phyloP scores from a whole-genome alignment of 1,140 invertebrate genomes.

The Drosophila aff. region DNA sequence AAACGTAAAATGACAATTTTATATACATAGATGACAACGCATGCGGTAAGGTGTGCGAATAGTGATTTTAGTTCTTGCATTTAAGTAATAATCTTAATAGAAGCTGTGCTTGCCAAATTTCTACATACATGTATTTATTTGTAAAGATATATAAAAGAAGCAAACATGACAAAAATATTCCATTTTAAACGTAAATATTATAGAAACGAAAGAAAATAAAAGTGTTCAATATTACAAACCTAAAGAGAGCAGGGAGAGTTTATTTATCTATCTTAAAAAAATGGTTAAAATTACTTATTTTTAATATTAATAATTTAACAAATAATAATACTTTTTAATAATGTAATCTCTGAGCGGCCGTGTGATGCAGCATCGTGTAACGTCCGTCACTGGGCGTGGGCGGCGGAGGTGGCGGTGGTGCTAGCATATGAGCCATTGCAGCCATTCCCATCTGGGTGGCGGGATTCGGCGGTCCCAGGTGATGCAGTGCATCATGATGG shows the following conservation, averaged over 20 bases:
- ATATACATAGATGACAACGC: conserved; percentile 11
- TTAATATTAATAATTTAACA: neutral
- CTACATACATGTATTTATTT: conserved; percentile 67
- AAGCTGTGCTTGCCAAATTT: conserved; percentile 84
- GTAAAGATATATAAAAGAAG: conserved; percentile 56
- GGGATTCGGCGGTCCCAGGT: conserved; percentile 68
- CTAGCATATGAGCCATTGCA: conserved; percentile 77
- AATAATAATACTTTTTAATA: conserved; percentile 49
- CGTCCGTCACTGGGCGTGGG: conserved; percentile 70
- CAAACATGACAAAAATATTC: conserved; percentile 74
- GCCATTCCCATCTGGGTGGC: conserved; percentile 78
- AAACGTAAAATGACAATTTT: conserved; percentile 48
- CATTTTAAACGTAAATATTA: conserved; percentile 51
- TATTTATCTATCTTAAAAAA: neutral
- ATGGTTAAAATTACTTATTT: neutral
- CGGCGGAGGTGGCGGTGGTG: conserved; percentile 72
- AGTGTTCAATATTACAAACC: conserved; percentile 65
- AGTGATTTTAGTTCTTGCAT: conserved; percentile 71
- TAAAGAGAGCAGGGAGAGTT: neutral
- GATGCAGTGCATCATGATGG: conserved; percentile 66
- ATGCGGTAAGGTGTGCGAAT: conserved; percentile 26
- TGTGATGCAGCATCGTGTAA: conserved; percentile 73
- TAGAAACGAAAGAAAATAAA: conserved; percentile 58
- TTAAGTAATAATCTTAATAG: conserved; percentile 73
- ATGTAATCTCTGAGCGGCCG: conserved; percentile 66